These are phyloP conservation scores for Aphelinus atriplicis DNA, from an alignment of 1,140 invertebrate genomes.

Conservation along the genomic window DNA sequence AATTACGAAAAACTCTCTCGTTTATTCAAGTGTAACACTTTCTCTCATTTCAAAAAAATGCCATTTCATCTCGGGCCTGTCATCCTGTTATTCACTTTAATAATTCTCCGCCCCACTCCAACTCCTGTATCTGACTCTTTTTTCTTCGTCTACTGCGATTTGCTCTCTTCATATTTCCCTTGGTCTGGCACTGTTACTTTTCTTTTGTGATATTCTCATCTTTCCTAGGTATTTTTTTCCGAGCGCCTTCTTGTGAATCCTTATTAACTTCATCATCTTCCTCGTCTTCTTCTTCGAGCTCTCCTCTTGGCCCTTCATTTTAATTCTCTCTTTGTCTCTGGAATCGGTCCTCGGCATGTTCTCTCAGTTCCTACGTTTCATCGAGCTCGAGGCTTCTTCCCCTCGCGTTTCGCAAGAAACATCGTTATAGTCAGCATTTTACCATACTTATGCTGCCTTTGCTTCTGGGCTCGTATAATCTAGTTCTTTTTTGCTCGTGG, in stretches of 20 bases:
- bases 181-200: background rate
- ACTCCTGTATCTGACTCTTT: too few species aligned
- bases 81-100: too few species aligned
- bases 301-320: background rate
- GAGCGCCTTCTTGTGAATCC: background rate
- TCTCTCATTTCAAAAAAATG: too few species aligned
- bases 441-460: background rate
- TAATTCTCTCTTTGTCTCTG: conserved; percentile 14
- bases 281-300: background rate
- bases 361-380: background rate
- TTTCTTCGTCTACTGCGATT: background rate
- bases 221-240: background rate
- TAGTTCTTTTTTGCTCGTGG: too few species aligned
- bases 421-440: background rate
- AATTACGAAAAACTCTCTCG: too few species aligned
- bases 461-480: too few species aligned
- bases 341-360: background rate
- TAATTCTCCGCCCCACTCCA: too few species aligned
- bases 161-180: background rate
- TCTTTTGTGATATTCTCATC: too few species aligned
- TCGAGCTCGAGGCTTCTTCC: background rate
- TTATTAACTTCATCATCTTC: background rate
- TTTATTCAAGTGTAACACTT: too few species aligned
- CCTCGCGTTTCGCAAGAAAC: conserved; percentile 7
- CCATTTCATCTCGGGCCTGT: too few species aligned